Base-by-base conservation (phyloP, 2,113 vertebrate species). In the Phrynosoma blainvillii region DNA sequence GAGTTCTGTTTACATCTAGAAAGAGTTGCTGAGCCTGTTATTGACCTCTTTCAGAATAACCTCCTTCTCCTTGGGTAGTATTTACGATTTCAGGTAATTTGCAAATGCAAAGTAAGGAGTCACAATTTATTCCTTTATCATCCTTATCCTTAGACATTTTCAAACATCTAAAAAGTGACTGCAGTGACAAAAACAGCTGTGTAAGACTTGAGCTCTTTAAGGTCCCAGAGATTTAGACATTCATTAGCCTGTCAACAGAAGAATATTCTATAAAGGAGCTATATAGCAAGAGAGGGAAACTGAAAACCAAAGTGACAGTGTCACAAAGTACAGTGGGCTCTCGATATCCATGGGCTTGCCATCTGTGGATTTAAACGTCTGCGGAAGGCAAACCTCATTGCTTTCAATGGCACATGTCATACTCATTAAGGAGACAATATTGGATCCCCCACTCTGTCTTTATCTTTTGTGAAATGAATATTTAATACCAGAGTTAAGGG, bases 1-100 rank as follows among this genome's bases (percentile, higher is more conserved):
- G n/a, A 52, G 0, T 0, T 75, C 85, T 87, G 71, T 84, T 92
- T 90, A 84, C 2, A 13, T 25, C 84, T 84, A 4, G 84, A 89
- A 42, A 25, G 70, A 1, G 2, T 6, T 76, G 27, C 7, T 70
- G 84, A 21, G 5, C 59, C 59, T 62, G 59, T 62, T 62, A 62
- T 36, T 30, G 54, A 73, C 71, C 54, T 5, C 52, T 54, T 86
- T 0, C 25, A 27, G 0, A 85, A 82, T 23, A 74, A 90, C 79
- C 14, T 13, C 62, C 36, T 42, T 79, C 14, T 9, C 56, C 23
- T 40, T 11, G 3, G 14, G 82, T n/a, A 82, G 11, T 1, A 0
- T 32, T 84, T 90, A 52, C 21, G 1, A 1, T 40, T 18, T 32
- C 42, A 79, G 52, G 4, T 12, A 78, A 83, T 59, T 88, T n/a